Percentiles rank a stretch among this genome's conserved stretches.
Evolutionary conservation across 2,113 vertebrate genomes (phyloP).

Genomic region (Pimephales promelas): DNA sequence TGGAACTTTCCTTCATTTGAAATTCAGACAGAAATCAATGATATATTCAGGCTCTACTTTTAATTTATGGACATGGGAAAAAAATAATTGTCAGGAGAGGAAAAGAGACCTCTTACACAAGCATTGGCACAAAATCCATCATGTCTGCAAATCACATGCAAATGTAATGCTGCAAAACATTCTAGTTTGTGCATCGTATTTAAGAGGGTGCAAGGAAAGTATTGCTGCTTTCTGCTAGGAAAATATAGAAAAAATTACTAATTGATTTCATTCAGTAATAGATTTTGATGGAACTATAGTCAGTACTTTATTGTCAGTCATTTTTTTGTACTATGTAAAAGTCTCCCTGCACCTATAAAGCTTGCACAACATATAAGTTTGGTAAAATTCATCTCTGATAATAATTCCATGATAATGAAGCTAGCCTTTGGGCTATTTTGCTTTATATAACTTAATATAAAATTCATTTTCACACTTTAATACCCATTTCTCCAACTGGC

Average conservation of each 20-base stretch:
- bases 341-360: background rate
- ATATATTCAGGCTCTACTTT: background rate
- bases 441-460: background rate
- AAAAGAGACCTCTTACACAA: constrained; percentile 5
- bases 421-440: background rate
- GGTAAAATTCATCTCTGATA: background rate
- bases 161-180: background rate
- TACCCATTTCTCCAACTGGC: background rate
- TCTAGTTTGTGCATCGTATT: background rate
- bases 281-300: background rate
- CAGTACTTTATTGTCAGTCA: background rate
- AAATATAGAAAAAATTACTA: background rate
- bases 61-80: constrained; percentile 6
- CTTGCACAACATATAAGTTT: background rate
- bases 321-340: background rate
- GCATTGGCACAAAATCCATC: constrained; percentile 13
- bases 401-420: background rate
- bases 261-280: background rate
- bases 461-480: background rate
- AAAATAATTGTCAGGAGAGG: background rate
- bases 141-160: constrained; percentile 24
- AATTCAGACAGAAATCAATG: constrained; percentile 17
- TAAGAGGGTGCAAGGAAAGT: background rate
- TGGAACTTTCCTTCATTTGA: background rate
- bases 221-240: background rate